phyloP scores from a whole-genome alignment of 2,113 vertebrate species.

The Calidris pygmaea region DNA sequence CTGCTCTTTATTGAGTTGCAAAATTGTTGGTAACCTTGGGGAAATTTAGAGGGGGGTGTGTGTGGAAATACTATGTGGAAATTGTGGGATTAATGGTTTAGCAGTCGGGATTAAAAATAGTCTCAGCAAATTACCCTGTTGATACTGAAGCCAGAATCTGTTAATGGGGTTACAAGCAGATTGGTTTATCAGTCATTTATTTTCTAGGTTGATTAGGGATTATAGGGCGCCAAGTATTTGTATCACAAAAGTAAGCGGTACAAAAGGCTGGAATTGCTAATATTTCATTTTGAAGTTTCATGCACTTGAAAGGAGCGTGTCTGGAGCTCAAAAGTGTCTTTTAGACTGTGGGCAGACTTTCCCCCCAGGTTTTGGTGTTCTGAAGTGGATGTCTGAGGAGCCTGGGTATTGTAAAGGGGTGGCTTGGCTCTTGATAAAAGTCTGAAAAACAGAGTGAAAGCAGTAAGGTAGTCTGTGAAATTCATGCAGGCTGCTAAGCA shows the following conservation, averaged over 20 bases:
- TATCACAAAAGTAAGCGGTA: not conserved
- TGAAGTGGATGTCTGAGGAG: not conserved
- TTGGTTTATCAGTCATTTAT: constrained; percentile 65
- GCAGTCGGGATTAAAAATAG: constrained; percentile 72
- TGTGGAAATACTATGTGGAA: constrained; percentile 60
- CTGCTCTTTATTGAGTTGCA: not conserved
- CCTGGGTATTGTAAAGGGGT: not conserved
- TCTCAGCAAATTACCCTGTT: constrained; percentile 68
- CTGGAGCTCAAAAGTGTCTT: not conserved
- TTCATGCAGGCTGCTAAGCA: not conserved
- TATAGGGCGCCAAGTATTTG: constrained; percentile 32
- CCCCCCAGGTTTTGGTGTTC: not conserved
- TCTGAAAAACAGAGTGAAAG: not conserved
- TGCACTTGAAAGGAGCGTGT: not conserved
- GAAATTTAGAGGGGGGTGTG: constrained; percentile 34
- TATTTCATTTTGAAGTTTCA: not conserved
- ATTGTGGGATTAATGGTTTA: constrained; percentile 78
- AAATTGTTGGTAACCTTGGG: constrained; percentile 12
- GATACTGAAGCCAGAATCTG: constrained; percentile 64
- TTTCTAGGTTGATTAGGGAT: constrained; percentile 72
- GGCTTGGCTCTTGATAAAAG: not conserved
- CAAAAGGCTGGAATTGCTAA: not conserved
- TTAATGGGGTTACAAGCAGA: constrained; percentile 66
- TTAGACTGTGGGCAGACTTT: not conserved
- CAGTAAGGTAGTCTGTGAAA: not conserved